phyloP scores from a whole-genome alignment of 2,113 vertebrate species.

The Gasterosteus aculeatus region DNA sequence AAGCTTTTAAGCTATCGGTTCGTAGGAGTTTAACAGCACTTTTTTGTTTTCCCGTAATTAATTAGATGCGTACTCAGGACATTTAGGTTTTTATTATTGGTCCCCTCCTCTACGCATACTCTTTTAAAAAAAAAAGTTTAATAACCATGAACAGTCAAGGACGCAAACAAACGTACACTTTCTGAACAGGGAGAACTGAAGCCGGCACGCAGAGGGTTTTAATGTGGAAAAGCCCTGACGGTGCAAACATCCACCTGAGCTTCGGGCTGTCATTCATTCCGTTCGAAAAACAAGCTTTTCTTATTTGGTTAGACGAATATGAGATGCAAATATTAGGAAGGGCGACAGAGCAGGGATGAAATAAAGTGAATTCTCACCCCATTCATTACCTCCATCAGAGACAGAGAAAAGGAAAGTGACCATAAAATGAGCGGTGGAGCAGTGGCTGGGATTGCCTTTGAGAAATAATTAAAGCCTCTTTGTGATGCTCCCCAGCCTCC shows the following conservation, averaged over 20 bases:
- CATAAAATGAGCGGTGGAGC: constrained; percentile 60
- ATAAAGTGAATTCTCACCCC: constrained; percentile 67
- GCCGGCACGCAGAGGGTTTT: constrained; percentile 5
- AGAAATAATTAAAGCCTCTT: constrained; percentile 79
- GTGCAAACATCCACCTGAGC: neutral
- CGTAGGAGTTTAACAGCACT: neutral
- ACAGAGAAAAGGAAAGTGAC: constrained; percentile 56
- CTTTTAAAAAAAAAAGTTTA: neutral
- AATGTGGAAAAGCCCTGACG: constrained; percentile 15
- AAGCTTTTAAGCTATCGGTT: neutral
- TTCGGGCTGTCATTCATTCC: constrained; percentile 26
- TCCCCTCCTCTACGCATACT: neutral
- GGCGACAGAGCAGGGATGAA: constrained; percentile 40
- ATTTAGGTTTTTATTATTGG: neutral
- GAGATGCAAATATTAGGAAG: constrained; percentile 59
- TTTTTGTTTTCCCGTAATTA: neutral
- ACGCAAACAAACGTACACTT: constrained; percentile 7
- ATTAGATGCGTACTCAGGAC: neutral
- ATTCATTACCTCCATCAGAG: constrained; percentile 67
- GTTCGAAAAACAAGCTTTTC: constrained; percentile 57
- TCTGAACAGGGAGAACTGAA: neutral
- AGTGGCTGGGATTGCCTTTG: constrained; percentile 65
- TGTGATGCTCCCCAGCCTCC: constrained; percentile 55
- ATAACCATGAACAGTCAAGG: constrained; percentile 19
- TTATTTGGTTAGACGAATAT: constrained; percentile 55